Evolutionary conservation across 1,140 invertebrate species (phyloP), one percentile per base, ranked within the genome.

Genomic region (Dysdera silvatica): DNA sequence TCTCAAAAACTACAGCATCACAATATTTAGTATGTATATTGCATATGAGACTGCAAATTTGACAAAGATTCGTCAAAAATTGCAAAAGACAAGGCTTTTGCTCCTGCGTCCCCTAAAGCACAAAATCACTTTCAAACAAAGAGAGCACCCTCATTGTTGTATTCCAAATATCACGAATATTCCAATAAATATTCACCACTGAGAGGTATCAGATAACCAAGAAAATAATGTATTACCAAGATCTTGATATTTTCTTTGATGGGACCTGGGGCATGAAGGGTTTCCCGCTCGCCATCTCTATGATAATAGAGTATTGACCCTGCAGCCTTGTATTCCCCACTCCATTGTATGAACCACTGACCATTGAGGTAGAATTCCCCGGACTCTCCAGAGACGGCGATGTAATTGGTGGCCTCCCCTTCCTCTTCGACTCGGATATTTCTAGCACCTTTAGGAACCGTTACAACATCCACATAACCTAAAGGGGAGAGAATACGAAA

Each of bases 391-490:
- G 82, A 83, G 32, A 93, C 83, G 12, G 87, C 86, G 54, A 93
- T 83, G 70, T 87, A 93, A 72, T 92, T 91, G 64, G 84, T 84
- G 12, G 87, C 87, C 66, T 86, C 86, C 5, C 82, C 83, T 70
- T 85, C 78, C 74, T 92, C 89, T 72, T 88, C 83, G 26, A 92
- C 84, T 60, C 84, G 81, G 4, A 94, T 88, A 70, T 91, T 91
- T 48, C 87, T 79, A 0, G 89, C 88, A 2, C 86, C 86, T 0
- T 80, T 79, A 3, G 90, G 89, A 68, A 94, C 87, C 2, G 84
- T 81, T 4, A 87, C 81, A 2, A 90, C 85, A 77, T 86, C 77
- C 10, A 81, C 77, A 60, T 81, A 80, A 33, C 77, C 81, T 79
- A 64, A 3, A 51, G 65, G 28, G 32, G n/a, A 35, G 16, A 29